Base-by-base conservation (phyloP, 1,140 invertebrate species). In the Protaetia brevitarsis region DNA sequence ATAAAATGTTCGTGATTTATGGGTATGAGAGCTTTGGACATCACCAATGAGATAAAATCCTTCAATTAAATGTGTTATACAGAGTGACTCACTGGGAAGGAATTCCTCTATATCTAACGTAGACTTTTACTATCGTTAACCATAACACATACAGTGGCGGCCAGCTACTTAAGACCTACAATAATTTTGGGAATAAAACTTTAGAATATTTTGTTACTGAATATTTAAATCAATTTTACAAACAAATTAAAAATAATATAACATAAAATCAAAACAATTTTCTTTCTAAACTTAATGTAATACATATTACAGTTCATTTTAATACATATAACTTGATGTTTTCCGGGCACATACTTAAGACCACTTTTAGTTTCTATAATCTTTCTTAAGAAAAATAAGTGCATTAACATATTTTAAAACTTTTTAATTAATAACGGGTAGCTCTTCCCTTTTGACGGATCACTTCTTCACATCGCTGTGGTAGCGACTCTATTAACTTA, bases 131-230 rank as follows among this genome's bases (percentile, higher is more conserved):
- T n/a, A n/a, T n/a, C n/a, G n/a, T n/a, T n/a, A n/a, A n/a, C n/a
- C n/a, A n/a, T n/a, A n/a, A n/a, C n/a, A n/a, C n/a, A n/a, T 68
- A 51, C 21, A 51, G 31, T 34, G 31, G 5, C 31, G 5, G 31
- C 31, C 31, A 34, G 4, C 31, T 34, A 5, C 31, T 34, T 1
- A 34, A 34, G 31, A 34, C 4, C 31, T 8, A 34, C 31, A 34
- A 34, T 34, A 5, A 34, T n/a, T 6, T 34, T 6, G 13, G 31
- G 1, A 34, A 34, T 34, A 34, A 34, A 2, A 34, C 5, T 34
- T 1, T 34, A 5, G 31, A 34, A n/a, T 34, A 34, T 34, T 6
- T 34, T 34, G 13, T 34, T 34, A 1, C 31, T 34, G 13, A 34
- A 34, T 34, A 5, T 34, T 34, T 34, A 34, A 34, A 34, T 34